Conservation (phyloP, 2,797 vertebrate species). For the Tolypeutes matacus region DNA sequence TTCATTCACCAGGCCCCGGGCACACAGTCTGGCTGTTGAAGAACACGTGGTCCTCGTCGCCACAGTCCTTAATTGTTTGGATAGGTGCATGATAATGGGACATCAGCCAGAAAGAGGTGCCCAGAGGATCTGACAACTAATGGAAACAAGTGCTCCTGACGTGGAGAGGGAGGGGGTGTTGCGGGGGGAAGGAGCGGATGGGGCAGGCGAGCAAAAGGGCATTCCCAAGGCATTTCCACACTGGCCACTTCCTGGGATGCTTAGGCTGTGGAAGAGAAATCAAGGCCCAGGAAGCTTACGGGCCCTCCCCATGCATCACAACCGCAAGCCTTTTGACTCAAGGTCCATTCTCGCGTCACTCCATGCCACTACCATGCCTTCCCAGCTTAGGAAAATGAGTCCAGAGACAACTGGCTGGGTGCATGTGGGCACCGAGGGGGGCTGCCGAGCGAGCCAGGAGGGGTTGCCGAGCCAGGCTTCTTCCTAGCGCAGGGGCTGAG, state of each 20-base stretch:
- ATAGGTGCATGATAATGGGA: background rate
- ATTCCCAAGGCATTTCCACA: background rate
- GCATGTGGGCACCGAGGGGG: background rate
- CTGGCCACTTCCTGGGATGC: background rate
- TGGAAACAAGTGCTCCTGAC: background rate
- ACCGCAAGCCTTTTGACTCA: background rate
- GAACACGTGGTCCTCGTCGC: background rate
- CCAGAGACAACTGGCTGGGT: background rate
- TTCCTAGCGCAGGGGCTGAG: background rate
- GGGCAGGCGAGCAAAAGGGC: background rate
- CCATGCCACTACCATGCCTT: accelerated
- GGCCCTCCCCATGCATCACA: background rate
- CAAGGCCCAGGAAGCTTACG: background rate
- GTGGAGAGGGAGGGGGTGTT: too few relatives aligned
- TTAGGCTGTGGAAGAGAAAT: background rate
- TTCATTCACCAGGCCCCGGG: background rate
- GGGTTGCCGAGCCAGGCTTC: too few relatives aligned
- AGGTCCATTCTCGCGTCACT: background rate
- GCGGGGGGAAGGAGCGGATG: background rate
- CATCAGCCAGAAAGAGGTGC: background rate
- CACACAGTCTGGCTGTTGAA: background rate
- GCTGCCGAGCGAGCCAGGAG: too few relatives aligned
- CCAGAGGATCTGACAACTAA: background rate
- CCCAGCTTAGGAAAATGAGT: background rate
- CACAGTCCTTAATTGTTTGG: background rate